phyloP scores from a whole-genome alignment of 2,888 invertebrate species.

The Colletes collaris region DNA sequence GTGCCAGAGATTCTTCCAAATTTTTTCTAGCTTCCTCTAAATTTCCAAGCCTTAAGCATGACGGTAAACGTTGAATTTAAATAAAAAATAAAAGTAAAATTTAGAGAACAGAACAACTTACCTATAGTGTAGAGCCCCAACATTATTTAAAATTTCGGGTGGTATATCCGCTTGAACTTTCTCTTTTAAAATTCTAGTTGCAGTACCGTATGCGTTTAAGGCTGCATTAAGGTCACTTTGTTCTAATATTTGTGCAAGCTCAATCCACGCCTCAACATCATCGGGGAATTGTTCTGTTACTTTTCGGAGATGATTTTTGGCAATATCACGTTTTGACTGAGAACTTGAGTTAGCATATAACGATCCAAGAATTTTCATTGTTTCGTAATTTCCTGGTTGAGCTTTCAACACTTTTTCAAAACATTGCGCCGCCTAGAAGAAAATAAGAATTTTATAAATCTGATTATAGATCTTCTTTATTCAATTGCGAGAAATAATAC shows the following conservation, averaged over 20 bases:
- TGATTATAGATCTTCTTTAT: background rate
- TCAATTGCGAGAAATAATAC: background rate
- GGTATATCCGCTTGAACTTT: constrained; percentile 97
- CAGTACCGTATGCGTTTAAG: constrained; percentile 95
- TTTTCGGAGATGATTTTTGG: constrained; percentile 96
- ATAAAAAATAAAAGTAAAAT: background rate
- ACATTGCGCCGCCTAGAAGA: constrained; percentile 94
- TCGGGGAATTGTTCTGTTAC: constrained; percentile 98
- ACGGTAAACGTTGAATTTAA: background rate
- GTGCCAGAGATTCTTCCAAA: constrained; percentile 93
- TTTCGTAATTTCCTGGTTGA: constrained; percentile 99
- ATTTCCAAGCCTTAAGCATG: constrained; percentile 89
- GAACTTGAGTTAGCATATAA: constrained; percentile 96
- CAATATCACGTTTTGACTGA: constrained; percentile 95
- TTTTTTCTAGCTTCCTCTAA: constrained; percentile 92
- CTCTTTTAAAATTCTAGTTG: constrained; percentile 95
- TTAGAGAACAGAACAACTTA: constrained; percentile 9
- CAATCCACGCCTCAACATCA: constrained; percentile 99
- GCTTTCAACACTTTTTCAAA: constrained; percentile 99
- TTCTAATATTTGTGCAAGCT: constrained; percentile 98
- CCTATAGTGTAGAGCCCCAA: constrained; percentile 95
- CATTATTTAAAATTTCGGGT: constrained; percentile 98
- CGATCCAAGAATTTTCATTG: constrained; percentile 99
- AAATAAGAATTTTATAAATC: background rate
- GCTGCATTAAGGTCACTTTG: constrained; percentile 94